These are phyloP conservation scores for Acropora tenuis DNA, from an alignment of 64 coral and sea anemone species.

Conservation along the genomic window DNA sequence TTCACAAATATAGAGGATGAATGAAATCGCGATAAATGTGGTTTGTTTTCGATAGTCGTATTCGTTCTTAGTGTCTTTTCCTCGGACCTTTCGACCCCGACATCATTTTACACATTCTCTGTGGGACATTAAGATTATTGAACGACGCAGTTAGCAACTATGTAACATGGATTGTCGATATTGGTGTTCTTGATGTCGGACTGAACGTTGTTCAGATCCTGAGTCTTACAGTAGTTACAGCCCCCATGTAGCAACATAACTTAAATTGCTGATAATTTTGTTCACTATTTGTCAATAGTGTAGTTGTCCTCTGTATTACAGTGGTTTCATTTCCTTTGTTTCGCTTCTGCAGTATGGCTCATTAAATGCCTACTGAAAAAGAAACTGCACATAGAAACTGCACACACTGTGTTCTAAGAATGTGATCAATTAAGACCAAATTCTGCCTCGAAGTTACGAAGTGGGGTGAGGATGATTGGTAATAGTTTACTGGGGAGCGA, in stretches of 20 bases:
- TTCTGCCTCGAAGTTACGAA: background rate
- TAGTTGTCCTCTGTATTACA: background rate
- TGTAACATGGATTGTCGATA: background rate
- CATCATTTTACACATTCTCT: constrained; percentile 4
- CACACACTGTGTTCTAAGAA: too few relatives aligned
- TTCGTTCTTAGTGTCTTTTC: background rate
- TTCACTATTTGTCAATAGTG: background rate
- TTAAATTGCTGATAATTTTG: background rate
- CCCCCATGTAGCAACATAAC: too few relatives aligned
- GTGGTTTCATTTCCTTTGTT: background rate
- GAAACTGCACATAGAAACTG: too few relatives aligned
- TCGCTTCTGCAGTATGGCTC: too few relatives aligned
- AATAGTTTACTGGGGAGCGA: too few relatives aligned
- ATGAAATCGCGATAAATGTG: background rate
- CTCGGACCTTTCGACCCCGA: background rate
- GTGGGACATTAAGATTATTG: background rate
- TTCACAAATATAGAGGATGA: background rate
- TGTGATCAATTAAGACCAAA: too few relatives aligned
- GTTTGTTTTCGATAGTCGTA: background rate
- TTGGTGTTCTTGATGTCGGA: too few relatives aligned
- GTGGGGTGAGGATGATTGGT: background rate
- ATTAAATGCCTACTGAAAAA: too few relatives aligned
- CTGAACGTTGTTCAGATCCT: background rate
- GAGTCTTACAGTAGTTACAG: too few relatives aligned
- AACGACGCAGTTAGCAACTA: background rate